These are phyloP conservation scores for Meteorus cinctellus DNA, from an alignment of 2,888 invertebrate genomes.

Conservation along the genomic window DNA sequence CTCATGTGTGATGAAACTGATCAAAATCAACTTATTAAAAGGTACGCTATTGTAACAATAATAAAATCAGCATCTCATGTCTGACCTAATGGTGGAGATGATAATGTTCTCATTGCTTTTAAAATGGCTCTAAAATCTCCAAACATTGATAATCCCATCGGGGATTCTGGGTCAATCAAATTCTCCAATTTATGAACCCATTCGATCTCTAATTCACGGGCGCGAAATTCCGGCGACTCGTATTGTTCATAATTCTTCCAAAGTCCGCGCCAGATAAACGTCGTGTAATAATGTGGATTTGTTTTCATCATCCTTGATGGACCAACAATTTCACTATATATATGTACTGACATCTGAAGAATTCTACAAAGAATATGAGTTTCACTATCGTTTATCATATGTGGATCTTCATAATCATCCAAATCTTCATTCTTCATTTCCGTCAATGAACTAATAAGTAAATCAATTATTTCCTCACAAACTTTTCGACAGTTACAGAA, in stretches of 20 bases:
- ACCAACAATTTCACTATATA: conserved; percentile 8
- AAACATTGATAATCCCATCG: neutral
- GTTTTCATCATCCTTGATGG: neutral
- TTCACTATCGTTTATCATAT: conserved; percentile 16
- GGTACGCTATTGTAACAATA: neutral
- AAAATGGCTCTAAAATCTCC: neutral
- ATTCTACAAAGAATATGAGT: neutral
- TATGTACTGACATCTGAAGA: conserved; percentile 6
- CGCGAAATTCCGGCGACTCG: neutral
- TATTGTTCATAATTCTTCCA: neutral
- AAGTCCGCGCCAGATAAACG: neutral
- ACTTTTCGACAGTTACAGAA: conserved; percentile 33
- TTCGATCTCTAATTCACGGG: neutral
- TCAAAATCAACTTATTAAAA: too few species aligned
- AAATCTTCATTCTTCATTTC: conserved; percentile 14
- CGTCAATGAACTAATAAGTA: neutral
- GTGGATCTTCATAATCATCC: conserved; percentile 16
- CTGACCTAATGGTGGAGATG: neutral
- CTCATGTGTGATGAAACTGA: too few species aligned
- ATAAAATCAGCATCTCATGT: neutral
- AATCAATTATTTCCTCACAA: conserved; percentile 29
- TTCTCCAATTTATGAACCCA: neutral
- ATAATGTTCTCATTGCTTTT: neutral
- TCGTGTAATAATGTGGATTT: neutral
- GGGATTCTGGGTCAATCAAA: neutral